These are phyloP conservation scores for Phrynocephalus vlangalii DNA, from an alignment of 2,797 vertebrate species.

Conservation along the genomic window DNA sequence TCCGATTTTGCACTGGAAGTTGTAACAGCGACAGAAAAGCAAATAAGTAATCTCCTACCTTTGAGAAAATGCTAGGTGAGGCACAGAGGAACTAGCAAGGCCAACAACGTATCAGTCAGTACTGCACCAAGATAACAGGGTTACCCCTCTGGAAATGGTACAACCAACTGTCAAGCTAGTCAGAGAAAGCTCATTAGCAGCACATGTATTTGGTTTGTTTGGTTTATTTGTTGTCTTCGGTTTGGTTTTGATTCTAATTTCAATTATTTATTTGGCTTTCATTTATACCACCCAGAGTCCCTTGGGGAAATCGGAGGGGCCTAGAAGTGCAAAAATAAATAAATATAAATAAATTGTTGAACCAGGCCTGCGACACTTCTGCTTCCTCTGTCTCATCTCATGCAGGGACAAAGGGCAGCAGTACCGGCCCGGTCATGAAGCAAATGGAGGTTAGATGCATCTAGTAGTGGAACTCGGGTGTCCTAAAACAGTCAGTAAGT, in stretches of 20 bases:
- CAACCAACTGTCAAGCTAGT: neutral
- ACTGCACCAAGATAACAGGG: neutral
- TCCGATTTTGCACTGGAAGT: neutral
- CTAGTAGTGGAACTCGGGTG: neutral
- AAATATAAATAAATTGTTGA: neutral
- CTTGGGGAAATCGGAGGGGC: no score
- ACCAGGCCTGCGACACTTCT: slow-evolving; percentile 37
- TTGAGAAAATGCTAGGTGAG: neutral
- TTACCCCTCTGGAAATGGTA: neutral
- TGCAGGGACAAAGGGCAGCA: neutral
- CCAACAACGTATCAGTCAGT: neutral
- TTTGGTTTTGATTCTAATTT: no score
- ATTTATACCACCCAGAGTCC: no score
- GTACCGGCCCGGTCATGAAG: neutral
- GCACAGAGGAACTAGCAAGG: neutral
- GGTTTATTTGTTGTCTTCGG: no score
- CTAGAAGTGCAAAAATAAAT: no score
- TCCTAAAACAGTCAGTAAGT: neutral
- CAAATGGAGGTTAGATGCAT: no score
- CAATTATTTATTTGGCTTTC: no score
- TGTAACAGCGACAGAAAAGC: neutral
- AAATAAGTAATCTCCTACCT: neutral
- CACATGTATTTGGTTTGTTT: neutral
- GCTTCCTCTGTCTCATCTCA: slow-evolving; percentile 13
- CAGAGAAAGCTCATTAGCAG: slow-evolving; percentile 20